phyloP scores from a whole-genome alignment of 1,140 invertebrate species.

The Hypothenemus hampei region DNA sequence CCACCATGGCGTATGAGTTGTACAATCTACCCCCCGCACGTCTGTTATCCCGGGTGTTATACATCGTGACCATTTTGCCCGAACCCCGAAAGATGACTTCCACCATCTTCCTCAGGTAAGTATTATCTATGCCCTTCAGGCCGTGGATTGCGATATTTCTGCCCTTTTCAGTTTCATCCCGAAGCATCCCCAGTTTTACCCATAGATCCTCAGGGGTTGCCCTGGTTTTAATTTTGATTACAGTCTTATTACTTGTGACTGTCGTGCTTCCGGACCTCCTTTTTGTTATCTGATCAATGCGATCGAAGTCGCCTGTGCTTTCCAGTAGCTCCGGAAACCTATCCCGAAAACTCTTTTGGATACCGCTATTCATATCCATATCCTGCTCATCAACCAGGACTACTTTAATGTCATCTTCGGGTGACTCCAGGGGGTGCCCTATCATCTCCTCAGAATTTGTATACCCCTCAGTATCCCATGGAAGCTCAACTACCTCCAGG shows the following conservation, averaged over 20 bases:
- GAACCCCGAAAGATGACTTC: neutral
- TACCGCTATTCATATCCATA: neutral
- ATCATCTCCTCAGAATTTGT: neutral
- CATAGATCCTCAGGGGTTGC: neutral
- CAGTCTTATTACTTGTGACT: no score
- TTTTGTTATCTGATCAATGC: neutral
- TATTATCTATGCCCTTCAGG: neutral
- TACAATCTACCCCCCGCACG: neutral
- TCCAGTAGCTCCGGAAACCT: neutral
- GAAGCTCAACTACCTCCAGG: no score
- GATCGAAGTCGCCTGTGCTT: neutral
- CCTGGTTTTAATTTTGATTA: neutral
- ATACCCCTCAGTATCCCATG: no score
- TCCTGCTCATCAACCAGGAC: neutral
- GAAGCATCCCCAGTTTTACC: neutral
- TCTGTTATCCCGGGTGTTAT: neutral
- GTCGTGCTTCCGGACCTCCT: neutral
- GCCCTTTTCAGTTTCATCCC: neutral
- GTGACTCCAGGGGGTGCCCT: neutral
- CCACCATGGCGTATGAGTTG: neutral
- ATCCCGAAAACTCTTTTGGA: neutral
- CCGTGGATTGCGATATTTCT: neutral
- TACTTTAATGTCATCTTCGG: neutral
- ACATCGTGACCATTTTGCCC: neutral
- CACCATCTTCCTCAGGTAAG: neutral